Evolutionary conservation across 1,140 invertebrate genomes (phyloP).

Genomic region (Megalopta genalis): DNA sequence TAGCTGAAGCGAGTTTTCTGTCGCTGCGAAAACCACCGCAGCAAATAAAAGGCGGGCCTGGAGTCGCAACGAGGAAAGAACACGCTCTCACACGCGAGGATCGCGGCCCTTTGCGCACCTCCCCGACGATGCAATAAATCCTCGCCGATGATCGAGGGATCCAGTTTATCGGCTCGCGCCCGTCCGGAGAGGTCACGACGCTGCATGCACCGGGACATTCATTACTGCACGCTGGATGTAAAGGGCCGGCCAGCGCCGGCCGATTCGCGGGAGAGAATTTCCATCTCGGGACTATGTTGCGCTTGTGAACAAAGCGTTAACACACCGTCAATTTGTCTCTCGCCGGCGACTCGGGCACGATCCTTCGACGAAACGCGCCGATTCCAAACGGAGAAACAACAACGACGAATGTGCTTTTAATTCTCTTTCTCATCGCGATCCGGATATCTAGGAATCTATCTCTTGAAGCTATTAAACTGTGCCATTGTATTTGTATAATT

Average conservation of each 20-base stretch:
- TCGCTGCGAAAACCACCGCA: background rate
- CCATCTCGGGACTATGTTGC: conserved; percentile 3
- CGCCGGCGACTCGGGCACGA: background rate
- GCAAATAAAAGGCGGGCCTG: conserved; percentile 17
- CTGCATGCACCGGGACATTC: conserved; percentile 46
- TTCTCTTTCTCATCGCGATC: no score
- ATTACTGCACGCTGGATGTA: conserved; percentile 38
- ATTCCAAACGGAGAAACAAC: background rate
- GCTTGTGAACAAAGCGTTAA: conserved; percentile 33
- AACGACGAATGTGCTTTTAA: no score
- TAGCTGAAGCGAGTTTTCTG: conserved; percentile 9
- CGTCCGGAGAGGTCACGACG: conserved; percentile 36
- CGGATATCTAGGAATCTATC: background rate
- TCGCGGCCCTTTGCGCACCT: conserved; percentile 38
- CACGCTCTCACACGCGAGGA: conserved; percentile 33
- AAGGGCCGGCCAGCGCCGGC: conserved; percentile 12
- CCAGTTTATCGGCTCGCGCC: conserved; percentile 49
- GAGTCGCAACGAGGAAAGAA: conserved; percentile 22
- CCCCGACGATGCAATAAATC: conserved; percentile 54
- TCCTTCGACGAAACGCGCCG: background rate
- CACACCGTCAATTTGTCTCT: conserved; percentile 28
- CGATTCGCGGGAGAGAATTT: conserved; percentile 31
- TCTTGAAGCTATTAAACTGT: no score
- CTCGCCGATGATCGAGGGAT: conserved; percentile 51
- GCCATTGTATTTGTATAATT: no score